Percentiles rank a stretch among this genome's conserved stretches.
Conservation (phyloP, 2,797 vertebrate species). For the Sebastolobus altivelis region DNA sequence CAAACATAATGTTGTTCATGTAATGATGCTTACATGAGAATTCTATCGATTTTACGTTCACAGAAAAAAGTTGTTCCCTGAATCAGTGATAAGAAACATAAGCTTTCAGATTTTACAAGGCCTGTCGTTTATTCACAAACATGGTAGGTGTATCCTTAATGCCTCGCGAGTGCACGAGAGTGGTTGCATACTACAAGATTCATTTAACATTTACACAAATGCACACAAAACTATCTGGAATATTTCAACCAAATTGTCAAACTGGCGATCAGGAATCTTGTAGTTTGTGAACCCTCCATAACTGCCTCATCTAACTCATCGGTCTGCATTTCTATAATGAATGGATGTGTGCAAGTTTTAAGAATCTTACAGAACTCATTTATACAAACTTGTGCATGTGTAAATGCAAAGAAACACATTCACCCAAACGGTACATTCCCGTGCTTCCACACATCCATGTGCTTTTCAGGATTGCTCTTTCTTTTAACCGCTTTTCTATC, state of each 20-base stretch:
- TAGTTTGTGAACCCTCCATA: conserved; percentile 53
- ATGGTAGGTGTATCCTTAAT: conserved; percentile 89
- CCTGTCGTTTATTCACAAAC: conserved; percentile 98
- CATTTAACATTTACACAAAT: background rate
- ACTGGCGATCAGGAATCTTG: conserved; percentile 60
- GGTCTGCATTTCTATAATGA: conserved; percentile 35
- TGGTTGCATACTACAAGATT: conserved; percentile 72
- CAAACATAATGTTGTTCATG: conserved; percentile 4
- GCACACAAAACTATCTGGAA: too few relatives aligned
- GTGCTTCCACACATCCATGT: conserved; percentile 57
- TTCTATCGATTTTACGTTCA: conserved; percentile 84
- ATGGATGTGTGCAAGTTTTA: conserved; percentile 56
- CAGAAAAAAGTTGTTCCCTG: conserved; percentile 98
- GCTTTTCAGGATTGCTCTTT: conserved; percentile 18
- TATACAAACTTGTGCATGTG: background rate
- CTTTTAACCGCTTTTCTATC: conserved; percentile 40
- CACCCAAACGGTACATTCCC: background rate
- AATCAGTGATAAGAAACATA: conserved; percentile 99
- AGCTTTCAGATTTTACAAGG: conserved; percentile 99
- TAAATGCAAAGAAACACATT: conserved; percentile 4
- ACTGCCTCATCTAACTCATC: conserved; percentile 22
- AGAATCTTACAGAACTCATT: background rate
- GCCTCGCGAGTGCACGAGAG: conserved; percentile 25
- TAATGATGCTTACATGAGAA: conserved; percentile 18
- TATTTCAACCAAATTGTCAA: background rate